Base-by-base conservation (phyloP, 1,140 invertebrate genomes). In the Zophobas morio region DNA sequence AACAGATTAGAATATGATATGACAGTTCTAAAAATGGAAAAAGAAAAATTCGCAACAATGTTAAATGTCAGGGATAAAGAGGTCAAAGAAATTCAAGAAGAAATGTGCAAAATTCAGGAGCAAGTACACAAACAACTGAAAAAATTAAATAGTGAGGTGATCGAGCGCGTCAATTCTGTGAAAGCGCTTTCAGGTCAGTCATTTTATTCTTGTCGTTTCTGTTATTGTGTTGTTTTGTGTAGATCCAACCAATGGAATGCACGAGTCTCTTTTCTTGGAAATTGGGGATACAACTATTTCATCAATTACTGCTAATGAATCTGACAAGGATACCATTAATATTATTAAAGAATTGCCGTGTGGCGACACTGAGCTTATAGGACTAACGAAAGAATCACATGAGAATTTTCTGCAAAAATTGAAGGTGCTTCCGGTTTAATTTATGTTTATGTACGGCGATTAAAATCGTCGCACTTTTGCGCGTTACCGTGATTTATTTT, bases 91-190 rank as follows among this genome's bases (percentile, higher is more conserved):
- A 84, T 86, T 42, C 76, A 82, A 39, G 74, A 78, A n/a, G 85
- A 86, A 80, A 85, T 85, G 82, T 79, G 75, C 4, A 80, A 84
- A 51, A 72, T 86, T 53, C 85, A 85, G 79, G 81, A 85, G 20
- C 79, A 85, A 3, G 83, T 86, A 5, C 82, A 81, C 56, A 80
- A 83, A 40, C 84, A 85, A 72, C 54, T 86, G 47, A 63, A 80
- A 6, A 84, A 85, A 36, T 73, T 85, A 8, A 82, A 85, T 49
- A 84, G 81, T 34, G 49, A 73, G n/a, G 37, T 73, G 20, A n/a
- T 73, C 37, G 6, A 36, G 40, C 34, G 71, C n/a, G 8, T 37
- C 33, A 73, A 54, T 20, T 54, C 37, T 49, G 2, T 49, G 37
- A 76, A 70, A 37, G 42, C 47, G 1, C n/a, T 33, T 5, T 37